Evolutionary conservation across 2,113 vertebrate species (phyloP).

Genomic region (Acrocephalus kingi): DNA sequence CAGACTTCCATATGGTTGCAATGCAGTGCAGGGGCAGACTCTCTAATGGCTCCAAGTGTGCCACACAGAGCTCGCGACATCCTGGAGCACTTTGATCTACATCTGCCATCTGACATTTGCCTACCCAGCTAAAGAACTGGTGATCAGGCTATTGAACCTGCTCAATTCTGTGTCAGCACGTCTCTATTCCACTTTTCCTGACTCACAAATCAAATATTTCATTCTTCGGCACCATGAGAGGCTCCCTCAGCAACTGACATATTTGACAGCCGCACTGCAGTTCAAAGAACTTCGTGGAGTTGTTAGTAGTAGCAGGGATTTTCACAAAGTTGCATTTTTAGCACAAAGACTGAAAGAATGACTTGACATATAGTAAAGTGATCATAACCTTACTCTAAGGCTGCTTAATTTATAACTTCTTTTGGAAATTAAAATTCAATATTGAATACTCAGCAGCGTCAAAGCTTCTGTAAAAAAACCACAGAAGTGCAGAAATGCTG

Average conservation of each 20-base stretch:
- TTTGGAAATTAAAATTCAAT: background rate
- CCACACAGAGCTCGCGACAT: rapidly evolving
- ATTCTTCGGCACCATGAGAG: background rate
- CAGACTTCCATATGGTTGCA: rapidly evolving
- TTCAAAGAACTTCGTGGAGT: slow-evolving; percentile 24
- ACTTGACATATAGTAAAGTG: slow-evolving; percentile 19
- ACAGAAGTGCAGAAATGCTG: background rate
- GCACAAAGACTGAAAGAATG: slow-evolving; percentile 1
- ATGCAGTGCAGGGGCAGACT: background rate
- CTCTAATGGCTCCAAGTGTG: background rate
- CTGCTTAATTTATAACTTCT: slow-evolving; percentile 44
- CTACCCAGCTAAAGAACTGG: background rate
- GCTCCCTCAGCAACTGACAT: background rate
- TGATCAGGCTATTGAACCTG: background rate
- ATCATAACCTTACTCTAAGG: slow-evolving; percentile 21
- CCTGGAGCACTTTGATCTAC: background rate
- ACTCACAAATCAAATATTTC: background rate
- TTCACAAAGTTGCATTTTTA: slow-evolving; percentile 42
- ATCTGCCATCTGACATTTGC: background rate
- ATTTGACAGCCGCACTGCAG: slow-evolving; percentile 9
- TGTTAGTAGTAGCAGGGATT: slow-evolving; percentile 29
- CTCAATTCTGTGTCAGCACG: background rate
- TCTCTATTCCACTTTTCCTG: background rate
- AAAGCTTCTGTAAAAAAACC: background rate
- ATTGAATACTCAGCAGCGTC: background rate